These are phyloP conservation scores for Nibea coibor DNA, from an alignment of 2,113 vertebrate genomes.

Conservation along the genomic window DNA sequence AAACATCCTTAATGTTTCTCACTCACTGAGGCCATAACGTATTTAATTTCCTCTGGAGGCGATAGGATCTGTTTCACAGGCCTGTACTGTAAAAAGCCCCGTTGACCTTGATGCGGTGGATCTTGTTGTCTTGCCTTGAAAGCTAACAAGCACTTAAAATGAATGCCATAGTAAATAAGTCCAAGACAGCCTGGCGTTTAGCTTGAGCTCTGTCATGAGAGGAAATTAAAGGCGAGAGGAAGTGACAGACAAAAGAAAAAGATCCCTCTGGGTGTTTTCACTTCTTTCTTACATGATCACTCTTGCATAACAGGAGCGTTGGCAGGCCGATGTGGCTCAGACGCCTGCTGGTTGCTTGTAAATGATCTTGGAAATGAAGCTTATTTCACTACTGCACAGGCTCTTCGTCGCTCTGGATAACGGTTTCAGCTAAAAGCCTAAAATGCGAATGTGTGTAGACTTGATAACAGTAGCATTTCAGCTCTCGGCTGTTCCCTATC, in stretches of 20 bases:
- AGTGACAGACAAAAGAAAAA: constrained; percentile 1
- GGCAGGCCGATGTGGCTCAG: background rate
- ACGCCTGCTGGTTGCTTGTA: background rate
- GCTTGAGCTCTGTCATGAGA: constrained; percentile 14
- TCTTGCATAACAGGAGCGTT: background rate
- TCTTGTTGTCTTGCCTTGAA: constrained; percentile 35
- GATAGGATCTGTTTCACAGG: constrained; percentile 51
- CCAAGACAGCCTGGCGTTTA: background rate
- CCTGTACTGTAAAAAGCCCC: constrained; percentile 29
- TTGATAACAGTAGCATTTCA: background rate
- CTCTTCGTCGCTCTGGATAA: background rate
- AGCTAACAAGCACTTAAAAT: constrained; percentile 47
- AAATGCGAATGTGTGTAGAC: background rate
- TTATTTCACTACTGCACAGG: background rate
- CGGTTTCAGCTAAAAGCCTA: constrained; percentile 4
- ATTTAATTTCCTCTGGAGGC: constrained; percentile 60
- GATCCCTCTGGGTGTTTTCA: constrained; percentile 11
- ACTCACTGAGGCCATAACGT: constrained; percentile 29
- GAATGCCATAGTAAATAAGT: constrained; percentile 14
- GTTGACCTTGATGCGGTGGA: constrained; percentile 9
- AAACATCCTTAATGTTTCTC: background rate
- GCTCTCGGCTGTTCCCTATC: background rate
- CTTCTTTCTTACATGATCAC: constrained; percentile 15
- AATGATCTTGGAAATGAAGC: background rate
- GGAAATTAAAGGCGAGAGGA: constrained; percentile 26